Conservation (phyloP, 2,888 invertebrate species). For the Tiliacea aurago region DNA sequence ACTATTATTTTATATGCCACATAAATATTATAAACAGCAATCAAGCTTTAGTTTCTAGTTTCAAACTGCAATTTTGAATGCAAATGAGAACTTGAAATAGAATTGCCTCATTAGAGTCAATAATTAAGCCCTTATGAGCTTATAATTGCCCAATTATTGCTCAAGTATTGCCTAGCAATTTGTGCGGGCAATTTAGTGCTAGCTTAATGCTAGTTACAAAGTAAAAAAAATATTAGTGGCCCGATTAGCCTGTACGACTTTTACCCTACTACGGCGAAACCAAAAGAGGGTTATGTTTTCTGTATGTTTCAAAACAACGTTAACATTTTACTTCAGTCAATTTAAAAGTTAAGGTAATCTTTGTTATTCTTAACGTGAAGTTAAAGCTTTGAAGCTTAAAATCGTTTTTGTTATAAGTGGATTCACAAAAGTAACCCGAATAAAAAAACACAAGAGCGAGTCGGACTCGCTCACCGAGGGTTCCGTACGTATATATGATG, state of each 20-base stretch:
- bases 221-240: not conserved
- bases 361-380: constrained; percentile 25
- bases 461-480: no score
- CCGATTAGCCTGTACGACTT: not conserved
- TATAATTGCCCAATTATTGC: constrained; percentile 33
- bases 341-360: constrained; percentile 22
- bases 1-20: no score
- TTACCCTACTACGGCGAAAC: not conserved
- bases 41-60: constrained; percentile 1
- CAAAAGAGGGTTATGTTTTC: not conserved
- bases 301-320: not conserved
- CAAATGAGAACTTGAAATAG: constrained; percentile 25
- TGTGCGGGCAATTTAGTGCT: constrained; percentile 1
- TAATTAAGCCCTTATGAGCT: constrained; percentile 18
- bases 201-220: no score
- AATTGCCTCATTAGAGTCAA: constrained; percentile 22
- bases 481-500: no score
- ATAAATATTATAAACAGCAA: constrained; percentile 4
- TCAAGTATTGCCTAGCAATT: constrained; percentile 10
- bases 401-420: constrained; percentile 11
- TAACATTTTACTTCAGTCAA: constrained; percentile 6
- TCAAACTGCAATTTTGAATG: constrained; percentile 16
- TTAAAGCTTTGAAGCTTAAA: constrained; percentile 18
- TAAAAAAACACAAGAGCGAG: no score
- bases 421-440: constrained; percentile 14